Percentiles rank a stretch among this genome's conserved stretches.
These are phyloP conservation scores for Actenoides lindsayi DNA, from an alignment of 2,113 vertebrate species.

Conservation along the genomic window DNA sequence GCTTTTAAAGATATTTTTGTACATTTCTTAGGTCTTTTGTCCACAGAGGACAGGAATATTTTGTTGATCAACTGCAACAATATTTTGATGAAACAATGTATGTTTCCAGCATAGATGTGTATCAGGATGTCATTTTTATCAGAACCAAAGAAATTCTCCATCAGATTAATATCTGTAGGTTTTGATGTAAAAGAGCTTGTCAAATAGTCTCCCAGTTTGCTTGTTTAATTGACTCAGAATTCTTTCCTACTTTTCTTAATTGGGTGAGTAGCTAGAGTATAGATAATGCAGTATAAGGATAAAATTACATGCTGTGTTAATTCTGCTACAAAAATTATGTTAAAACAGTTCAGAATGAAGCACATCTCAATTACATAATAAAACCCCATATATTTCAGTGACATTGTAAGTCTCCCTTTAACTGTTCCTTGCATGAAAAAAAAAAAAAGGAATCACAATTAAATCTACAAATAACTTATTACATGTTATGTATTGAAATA, in stretches of 20 bases:
- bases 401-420: not conserved
- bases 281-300: not conserved
- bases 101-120: not conserved
- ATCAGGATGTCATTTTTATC: slow-evolving; percentile 3
- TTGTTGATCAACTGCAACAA: not conserved
- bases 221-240: slow-evolving; percentile 16
- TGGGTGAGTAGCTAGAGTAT: not conserved
- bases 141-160: not conserved
- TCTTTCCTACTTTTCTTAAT: slow-evolving; percentile 16
- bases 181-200: slow-evolving; percentile 1
- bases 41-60: not conserved
- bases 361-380: not conserved
- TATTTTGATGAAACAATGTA: not conserved
- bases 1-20: not conserved
- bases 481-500: not conserved
- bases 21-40: not conserved
- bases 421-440: not conserved
- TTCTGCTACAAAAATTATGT: not conserved
- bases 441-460: not conserved
- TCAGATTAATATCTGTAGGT: not conserved
- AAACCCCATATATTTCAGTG: not conserved
- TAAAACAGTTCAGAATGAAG: not conserved
- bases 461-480: not conserved
- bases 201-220: slow-evolving; percentile 14
- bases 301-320: slow-evolving; percentile 26